A percentile compares a stretch with the other conserved stretches of the same genome.
Evolutionary conservation across 2,797 vertebrate species (phyloP).

Genomic region (Cottoperca gobio): DNA sequence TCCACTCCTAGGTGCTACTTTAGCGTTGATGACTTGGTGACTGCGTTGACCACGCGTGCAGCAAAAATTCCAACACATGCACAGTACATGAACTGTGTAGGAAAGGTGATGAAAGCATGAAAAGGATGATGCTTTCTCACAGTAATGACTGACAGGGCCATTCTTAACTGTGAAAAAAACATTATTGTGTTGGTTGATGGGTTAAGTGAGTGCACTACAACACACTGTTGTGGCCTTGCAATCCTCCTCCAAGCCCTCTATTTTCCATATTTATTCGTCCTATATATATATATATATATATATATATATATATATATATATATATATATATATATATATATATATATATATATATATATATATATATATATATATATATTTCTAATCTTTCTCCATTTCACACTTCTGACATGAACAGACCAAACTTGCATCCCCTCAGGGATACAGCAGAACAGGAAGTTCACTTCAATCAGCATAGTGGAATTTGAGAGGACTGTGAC

Average conservation of each 20-base stretch:
- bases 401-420: constrained; percentile 31
- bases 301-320: no score
- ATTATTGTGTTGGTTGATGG: constrained; percentile 16
- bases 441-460: constrained; percentile 58
- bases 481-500: constrained; percentile 59
- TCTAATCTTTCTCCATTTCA: constrained; percentile 53
- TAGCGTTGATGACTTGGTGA: not conserved
- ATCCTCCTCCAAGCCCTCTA: constrained; percentile 20
- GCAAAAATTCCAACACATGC: not conserved
- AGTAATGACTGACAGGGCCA: constrained; percentile 10
- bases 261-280: constrained; percentile 58
- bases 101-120: not conserved
- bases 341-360: no score
- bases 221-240: constrained; percentile 16
- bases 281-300: no score
- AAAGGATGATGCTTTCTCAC: not conserved
- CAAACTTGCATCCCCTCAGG: constrained; percentile 28
- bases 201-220: constrained; percentile 8
- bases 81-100: not conserved
- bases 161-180: not conserved
- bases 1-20: not conserved
- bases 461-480: constrained; percentile 38
- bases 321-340: no score
- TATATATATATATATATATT: no score
- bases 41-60: constrained; percentile 1